A percentile compares a stretch with the other conserved stretches of the same genome.
Evolutionary conservation across 2,797 vertebrate species (phyloP).

Genomic region (Chelidonichthys spinosus): DNA sequence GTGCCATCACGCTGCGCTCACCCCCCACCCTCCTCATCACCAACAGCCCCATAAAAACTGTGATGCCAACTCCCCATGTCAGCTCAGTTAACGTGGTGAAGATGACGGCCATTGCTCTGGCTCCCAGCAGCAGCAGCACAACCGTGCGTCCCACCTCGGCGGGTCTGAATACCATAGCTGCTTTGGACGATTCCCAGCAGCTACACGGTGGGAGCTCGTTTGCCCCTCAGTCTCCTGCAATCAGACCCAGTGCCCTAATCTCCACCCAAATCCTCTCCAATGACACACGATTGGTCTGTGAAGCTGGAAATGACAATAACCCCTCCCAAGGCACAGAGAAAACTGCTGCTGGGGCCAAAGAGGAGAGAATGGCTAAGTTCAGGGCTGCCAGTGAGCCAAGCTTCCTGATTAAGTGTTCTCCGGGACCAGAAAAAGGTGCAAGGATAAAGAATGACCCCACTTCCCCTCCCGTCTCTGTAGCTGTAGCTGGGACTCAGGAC

Average conservation of each 20-base stretch:
- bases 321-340: slow-evolving; percentile 82
- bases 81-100: slow-evolving; percentile 98
- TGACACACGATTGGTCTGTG: slow-evolving; percentile 89
- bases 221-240: slow-evolving; percentile 85
- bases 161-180: slow-evolving; percentile 76
- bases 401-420: slow-evolving; percentile 85
- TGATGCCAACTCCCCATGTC: slow-evolving; percentile 93
- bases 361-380: slow-evolving; percentile 85
- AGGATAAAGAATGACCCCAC: slow-evolving; percentile 88
- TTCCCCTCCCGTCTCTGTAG: slow-evolving; percentile 80
- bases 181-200: slow-evolving; percentile 87
- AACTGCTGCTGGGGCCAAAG: slow-evolving; percentile 79
- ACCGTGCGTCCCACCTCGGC: slow-evolving; percentile 86
- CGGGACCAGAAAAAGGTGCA: slow-evolving; percentile 82
- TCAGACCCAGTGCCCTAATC: slow-evolving; percentile 74
- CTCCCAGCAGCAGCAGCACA: slow-evolving; percentile 87
- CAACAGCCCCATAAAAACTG: slow-evolving; percentile 98
- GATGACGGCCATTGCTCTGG: slow-evolving; percentile 97
- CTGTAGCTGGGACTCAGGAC: slow-evolving; percentile 84
- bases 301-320: slow-evolving; percentile 85
- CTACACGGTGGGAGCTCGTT: slow-evolving; percentile 81
- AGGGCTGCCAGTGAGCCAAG: slow-evolving; percentile 88
- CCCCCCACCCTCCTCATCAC: slow-evolving; percentile 97
- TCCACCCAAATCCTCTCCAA: slow-evolving; percentile 69
- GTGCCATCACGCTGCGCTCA: slow-evolving; percentile 96